phyloP scores from a whole-genome alignment of 2,797 vertebrate species.

The Rachycentron canadum region DNA sequence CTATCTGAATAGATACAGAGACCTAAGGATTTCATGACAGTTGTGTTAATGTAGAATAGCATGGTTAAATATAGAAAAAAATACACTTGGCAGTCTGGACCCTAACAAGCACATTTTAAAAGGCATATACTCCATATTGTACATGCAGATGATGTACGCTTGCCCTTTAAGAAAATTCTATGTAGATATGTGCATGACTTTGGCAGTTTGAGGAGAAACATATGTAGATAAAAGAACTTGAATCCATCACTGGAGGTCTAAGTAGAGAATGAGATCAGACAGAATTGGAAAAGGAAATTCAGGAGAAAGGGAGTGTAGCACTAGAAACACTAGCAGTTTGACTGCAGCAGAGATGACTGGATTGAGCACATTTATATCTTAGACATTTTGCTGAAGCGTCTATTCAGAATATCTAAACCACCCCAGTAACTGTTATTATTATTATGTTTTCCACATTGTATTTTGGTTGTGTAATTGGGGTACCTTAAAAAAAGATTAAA shows the following conservation, averaged over 20 bases:
- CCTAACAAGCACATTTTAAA: constrained; percentile 11
- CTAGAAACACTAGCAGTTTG: constrained; percentile 2
- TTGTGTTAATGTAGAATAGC: not conserved
- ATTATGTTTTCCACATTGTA: constrained; percentile 5
- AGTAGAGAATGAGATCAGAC: constrained; percentile 34
- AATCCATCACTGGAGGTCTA: constrained; percentile 34
- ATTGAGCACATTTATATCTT: constrained; percentile 47
- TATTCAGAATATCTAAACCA: constrained; percentile 14
- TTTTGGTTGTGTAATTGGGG: not conserved
- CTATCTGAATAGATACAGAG: not conserved
- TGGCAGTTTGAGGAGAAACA: constrained; percentile 34
- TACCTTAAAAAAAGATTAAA: not conserved
- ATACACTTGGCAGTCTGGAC: not conserved
- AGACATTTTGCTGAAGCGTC: constrained; percentile 22
- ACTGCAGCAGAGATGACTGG: constrained; percentile 15
- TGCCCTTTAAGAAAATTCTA: constrained; percentile 10
- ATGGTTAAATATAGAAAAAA: not conserved
- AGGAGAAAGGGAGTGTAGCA: not conserved
- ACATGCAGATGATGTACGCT: constrained; percentile 9
- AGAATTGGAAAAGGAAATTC: constrained; percentile 21
- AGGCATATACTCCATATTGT: not conserved
- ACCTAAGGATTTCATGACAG: constrained; percentile 2
- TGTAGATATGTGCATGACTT: constrained; percentile 33
- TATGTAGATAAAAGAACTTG: constrained; percentile 49
- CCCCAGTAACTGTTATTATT: not conserved